phyloP scores from a whole-genome alignment of 2,113 vertebrate species.

The Ceuthmochares aereus region DNA sequence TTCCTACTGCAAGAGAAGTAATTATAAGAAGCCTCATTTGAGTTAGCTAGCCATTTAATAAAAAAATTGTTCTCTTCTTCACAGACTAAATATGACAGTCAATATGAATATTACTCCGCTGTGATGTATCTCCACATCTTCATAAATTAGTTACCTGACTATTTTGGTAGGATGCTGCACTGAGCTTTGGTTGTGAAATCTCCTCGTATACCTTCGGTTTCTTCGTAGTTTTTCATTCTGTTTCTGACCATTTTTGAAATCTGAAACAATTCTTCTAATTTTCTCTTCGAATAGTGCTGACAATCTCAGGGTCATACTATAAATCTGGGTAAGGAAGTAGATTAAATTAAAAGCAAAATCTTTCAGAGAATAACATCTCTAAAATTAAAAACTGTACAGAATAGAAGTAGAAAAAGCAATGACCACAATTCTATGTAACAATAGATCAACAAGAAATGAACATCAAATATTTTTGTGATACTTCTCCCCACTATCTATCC shows the following conservation, averaged over 20 bases:
- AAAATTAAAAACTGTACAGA: not conserved
- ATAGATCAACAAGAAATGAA: not conserved
- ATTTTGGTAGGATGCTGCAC: slow-evolving; percentile 38
- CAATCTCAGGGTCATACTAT: slow-evolving; percentile 96
- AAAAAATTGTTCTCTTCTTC: not conserved
- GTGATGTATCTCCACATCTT: not conserved
- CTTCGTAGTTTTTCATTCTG: slow-evolving; percentile 86
- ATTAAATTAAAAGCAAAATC: slow-evolving; percentile 8
- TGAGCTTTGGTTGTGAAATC: slow-evolving; percentile 77
- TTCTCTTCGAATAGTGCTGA: slow-evolving; percentile 95
- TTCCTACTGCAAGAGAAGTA: not conserved
- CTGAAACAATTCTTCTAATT: slow-evolving; percentile 89
- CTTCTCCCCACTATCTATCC: not conserved
- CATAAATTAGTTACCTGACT: slow-evolving; percentile 65
- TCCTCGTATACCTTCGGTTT: slow-evolving; percentile 87
- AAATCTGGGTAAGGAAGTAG: slow-evolving; percentile 82
- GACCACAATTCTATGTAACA: not conserved
- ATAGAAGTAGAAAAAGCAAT: not conserved
- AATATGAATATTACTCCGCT: not conserved
- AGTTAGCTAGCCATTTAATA: not conserved
- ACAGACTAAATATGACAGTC: not conserved
- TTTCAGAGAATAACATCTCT: not conserved
- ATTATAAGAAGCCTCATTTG: not conserved
- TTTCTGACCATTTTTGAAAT: slow-evolving; percentile 92
- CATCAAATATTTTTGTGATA: not conserved